Evolutionary conservation across 2,888 invertebrate genomes (phyloP).

Genomic region (Polyommatus icarus): DNA sequence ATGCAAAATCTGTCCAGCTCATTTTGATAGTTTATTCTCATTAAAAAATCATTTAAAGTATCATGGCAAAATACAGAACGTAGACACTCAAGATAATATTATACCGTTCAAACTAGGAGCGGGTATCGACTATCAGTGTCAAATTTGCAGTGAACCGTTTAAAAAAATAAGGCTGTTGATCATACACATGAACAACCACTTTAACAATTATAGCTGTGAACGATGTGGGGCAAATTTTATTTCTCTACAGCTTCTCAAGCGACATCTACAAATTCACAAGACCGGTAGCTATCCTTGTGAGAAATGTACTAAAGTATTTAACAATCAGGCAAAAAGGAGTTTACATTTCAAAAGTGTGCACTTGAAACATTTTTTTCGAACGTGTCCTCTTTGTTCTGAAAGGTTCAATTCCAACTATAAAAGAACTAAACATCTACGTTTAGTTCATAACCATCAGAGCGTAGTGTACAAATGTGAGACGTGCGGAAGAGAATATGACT

Average conservation of each 20-base stretch:
- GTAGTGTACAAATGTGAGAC: constrained; percentile 58
- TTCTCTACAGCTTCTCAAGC: constrained; percentile 53
- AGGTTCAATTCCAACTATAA: constrained; percentile 65
- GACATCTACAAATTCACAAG: constrained; percentile 60
- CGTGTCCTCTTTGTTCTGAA: constrained; percentile 65
- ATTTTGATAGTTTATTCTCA: constrained; percentile 46
- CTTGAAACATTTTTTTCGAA: constrained; percentile 54
- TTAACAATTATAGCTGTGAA: constrained; percentile 67
- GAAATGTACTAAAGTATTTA: constrained; percentile 64
- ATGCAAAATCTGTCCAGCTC: constrained; percentile 57
- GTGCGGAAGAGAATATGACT: constrained; percentile 61
- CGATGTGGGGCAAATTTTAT: constrained; percentile 63
- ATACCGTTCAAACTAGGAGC: constrained; percentile 63
- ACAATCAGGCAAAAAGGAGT: constrained; percentile 55
- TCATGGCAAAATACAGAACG: constrained; percentile 56
- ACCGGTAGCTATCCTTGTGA: constrained; percentile 61
- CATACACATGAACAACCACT: constrained; percentile 70
- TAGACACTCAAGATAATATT: constrained; percentile 55
- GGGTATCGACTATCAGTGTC: constrained; percentile 54
- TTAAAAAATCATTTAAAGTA: constrained; percentile 58
- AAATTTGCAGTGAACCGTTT: constrained; percentile 58
- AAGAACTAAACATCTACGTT: constrained; percentile 61
- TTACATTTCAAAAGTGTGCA: constrained; percentile 61
- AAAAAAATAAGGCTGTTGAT: constrained; percentile 57
- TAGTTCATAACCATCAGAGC: constrained; percentile 57